Evolutionary conservation across 2,888 invertebrate species (phyloP).

Genomic region (Drosophila quinaria): DNA sequence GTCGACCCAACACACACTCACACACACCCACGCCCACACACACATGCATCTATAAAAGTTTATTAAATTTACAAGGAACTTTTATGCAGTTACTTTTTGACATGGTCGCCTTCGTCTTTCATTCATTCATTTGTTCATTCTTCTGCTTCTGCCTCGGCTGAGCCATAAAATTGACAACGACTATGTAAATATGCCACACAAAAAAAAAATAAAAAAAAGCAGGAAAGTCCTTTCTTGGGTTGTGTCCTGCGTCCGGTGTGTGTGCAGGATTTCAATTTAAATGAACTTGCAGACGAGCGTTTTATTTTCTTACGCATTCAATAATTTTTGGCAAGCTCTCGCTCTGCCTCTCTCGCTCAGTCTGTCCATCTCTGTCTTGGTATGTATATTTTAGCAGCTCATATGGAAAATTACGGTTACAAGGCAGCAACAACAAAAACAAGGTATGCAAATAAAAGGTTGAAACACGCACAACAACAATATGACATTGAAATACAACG

Average conservation of each 20-base stretch:
- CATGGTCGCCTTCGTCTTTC: slow-evolving; percentile 59
- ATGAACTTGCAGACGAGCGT: slow-evolving; percentile 75
- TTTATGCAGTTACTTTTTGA: slow-evolving; percentile 80
- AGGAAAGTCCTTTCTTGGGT: slow-evolving; percentile 8
- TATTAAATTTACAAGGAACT: slow-evolving; percentile 81
- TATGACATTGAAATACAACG: slow-evolving; percentile 75
- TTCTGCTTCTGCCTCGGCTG: slow-evolving; percentile 39
- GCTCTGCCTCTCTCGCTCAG: background rate
- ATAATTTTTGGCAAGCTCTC: slow-evolving; percentile 52
- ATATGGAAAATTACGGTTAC: slow-evolving; percentile 72
- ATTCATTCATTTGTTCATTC: slow-evolving; percentile 25
- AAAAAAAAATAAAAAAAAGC: slow-evolving; percentile 12
- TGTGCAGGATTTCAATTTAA: slow-evolving; percentile 75
- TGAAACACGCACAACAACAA: slow-evolving; percentile 27
- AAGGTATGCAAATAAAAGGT: slow-evolving; percentile 56
- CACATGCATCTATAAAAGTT: slow-evolving; percentile 72
- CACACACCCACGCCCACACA: slow-evolving; percentile 11
- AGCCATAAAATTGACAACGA: slow-evolving; percentile 77
- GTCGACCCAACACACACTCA: slow-evolving; percentile 33
- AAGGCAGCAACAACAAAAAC: slow-evolving; percentile 22
- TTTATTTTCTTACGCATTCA: slow-evolving; percentile 75
- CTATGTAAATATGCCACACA: slow-evolving; percentile 72
- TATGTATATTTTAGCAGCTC: slow-evolving; percentile 56
- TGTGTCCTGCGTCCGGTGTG: slow-evolving; percentile 7
- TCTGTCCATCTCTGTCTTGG: background rate